A percentile compares a stretch with the other conserved stretches of the same genome.
Conservation (phyloP, 2,888 invertebrate species). For the Crematogaster levior region DNA sequence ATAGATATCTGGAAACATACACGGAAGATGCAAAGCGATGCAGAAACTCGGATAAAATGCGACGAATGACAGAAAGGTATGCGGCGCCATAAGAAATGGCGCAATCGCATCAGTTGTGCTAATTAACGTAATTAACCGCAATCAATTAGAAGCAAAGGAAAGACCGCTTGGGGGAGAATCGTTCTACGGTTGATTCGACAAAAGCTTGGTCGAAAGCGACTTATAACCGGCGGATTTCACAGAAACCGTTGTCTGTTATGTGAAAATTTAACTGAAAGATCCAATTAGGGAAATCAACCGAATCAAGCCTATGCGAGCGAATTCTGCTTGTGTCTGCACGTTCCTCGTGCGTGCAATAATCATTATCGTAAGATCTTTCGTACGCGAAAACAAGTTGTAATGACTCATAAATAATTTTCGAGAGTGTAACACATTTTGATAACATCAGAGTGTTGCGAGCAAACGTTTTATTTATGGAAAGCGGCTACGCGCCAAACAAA, state of each 20-base stretch:
- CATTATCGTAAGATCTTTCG: conserved; percentile 31
- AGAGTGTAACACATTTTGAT: not conserved
- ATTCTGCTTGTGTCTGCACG: not conserved
- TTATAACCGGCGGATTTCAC: not conserved
- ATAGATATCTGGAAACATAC: not conserved
- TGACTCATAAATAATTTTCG: conserved; percentile 33
- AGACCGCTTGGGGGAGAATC: not conserved
- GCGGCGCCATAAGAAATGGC: conserved; percentile 37
- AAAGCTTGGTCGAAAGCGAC: conserved; percentile 26
- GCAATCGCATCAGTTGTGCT: conserved; percentile 75
- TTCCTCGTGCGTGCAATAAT: conserved; percentile 15
- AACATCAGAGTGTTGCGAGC: conserved; percentile 5
- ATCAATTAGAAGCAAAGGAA: conserved; percentile 77
- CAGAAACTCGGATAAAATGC: not conserved
- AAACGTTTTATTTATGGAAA: conserved; percentile 19
- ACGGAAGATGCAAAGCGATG: not conserved
- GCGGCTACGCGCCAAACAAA: not conserved
- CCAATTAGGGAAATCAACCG: conserved; percentile 39
- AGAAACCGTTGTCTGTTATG: conserved; percentile 23
- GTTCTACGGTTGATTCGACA: conserved; percentile 32
- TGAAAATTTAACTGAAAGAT: conserved; percentile 25
- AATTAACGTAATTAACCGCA: conserved; percentile 80
- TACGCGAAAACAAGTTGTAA: conserved; percentile 22
- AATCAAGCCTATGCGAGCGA: conserved; percentile 7
- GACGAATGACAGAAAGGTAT: conserved; percentile 49